These are phyloP conservation scores for Whitmania pigra DNA, from an alignment of 1,140 invertebrate species.

Conservation along the genomic window DNA sequence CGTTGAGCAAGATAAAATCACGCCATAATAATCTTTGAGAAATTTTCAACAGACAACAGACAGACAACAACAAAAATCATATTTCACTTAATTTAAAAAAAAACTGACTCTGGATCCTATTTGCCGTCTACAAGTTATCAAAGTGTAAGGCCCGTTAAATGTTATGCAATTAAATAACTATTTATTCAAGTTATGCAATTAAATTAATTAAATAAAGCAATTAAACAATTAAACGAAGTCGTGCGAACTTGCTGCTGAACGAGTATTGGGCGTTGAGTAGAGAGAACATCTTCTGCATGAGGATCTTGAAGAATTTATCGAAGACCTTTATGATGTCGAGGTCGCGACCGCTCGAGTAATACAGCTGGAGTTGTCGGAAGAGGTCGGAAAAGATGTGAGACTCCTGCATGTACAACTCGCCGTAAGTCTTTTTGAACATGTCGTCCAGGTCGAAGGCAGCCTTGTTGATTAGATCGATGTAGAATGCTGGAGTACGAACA, in stretches of 20 bases:
- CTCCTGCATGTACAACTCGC: constrained; percentile 84
- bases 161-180: too few relatives aligned
- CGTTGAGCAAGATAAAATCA: too few relatives aligned
- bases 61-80: too few relatives aligned
- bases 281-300: constrained; percentile 87
- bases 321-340: constrained; percentile 69
- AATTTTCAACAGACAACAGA: too few relatives aligned
- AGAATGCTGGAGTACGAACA: constrained; percentile 61
- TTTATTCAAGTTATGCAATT: too few relatives aligned
- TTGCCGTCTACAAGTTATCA: too few relatives aligned
- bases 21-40: too few relatives aligned
- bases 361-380: constrained; percentile 75
- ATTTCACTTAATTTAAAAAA: too few relatives aligned
- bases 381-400: constrained; percentile 79
- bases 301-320: constrained; percentile 78
- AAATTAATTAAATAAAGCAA: too few relatives aligned
- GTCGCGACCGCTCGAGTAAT: constrained; percentile 54
- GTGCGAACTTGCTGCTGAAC: constrained; percentile 53
- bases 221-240: too few relatives aligned
- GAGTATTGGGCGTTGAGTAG: constrained; percentile 79
- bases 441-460: constrained; percentile 73
- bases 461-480: constrained; percentile 64
- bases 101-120: too few relatives aligned
- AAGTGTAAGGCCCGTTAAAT: too few relatives aligned
- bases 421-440: constrained; percentile 89